Conservation (phyloP, 1,140 invertebrate genomes). For the Drosophila leontia region DNA sequence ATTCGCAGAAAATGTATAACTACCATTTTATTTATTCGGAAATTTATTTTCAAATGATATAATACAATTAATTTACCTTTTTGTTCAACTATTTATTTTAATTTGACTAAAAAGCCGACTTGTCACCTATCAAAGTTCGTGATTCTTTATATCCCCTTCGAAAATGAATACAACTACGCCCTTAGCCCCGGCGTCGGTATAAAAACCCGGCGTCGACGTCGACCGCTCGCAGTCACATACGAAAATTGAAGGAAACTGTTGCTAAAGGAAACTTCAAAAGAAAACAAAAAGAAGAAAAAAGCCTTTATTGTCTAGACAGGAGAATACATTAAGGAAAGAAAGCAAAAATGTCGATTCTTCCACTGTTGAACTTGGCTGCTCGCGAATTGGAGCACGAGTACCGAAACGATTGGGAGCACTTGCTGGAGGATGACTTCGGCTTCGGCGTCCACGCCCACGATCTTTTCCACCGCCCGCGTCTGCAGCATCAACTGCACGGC, state of each 20-base stretch:
- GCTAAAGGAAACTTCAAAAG: background rate
- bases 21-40: background rate
- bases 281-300: conserved; percentile 9
- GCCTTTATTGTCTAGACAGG: conserved; percentile 23
- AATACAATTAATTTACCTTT: background rate
- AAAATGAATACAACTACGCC: background rate
- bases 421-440: conserved; percentile 78
- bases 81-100: background rate
- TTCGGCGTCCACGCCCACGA: conserved; percentile 79
- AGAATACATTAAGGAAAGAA: conserved; percentile 11
- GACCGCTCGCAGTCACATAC: conserved; percentile 22
- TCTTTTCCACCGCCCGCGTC: conserved; percentile 71
- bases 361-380: conserved; percentile 72
- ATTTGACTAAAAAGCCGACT: background rate
- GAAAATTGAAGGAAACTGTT: conserved; percentile 11
- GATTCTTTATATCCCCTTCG: background rate
- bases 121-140: background rate
- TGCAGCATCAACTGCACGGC: conserved; percentile 44
- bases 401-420: conserved; percentile 53
- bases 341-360: conserved; percentile 79
- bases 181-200: conserved; percentile 56
- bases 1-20: background rate
- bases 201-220: conserved; percentile 37
- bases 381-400: conserved; percentile 70
- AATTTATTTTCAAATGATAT: background rate